phyloP scores from a whole-genome alignment of 2,888 invertebrate species.

The Panzeria rudis region DNA sequence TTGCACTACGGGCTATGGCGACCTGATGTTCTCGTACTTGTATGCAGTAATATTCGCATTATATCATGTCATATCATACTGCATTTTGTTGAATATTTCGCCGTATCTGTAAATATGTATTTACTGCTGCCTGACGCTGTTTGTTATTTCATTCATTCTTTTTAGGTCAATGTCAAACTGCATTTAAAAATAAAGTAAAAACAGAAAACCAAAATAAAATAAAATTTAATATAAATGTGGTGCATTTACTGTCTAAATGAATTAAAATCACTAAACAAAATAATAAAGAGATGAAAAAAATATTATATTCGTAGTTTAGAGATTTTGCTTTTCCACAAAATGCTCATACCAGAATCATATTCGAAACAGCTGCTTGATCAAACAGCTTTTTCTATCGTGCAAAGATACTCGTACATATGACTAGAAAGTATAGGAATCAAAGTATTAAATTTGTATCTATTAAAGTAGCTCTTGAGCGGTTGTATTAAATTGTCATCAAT shows the following conservation, averaged over 20 bases:
- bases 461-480: neutral
- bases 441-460: neutral
- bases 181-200: conserved; percentile 58
- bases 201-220: conserved; percentile 9
- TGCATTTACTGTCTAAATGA: conserved; percentile 64
- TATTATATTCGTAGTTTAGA: conserved; percentile 25
- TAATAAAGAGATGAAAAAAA: conserved; percentile 12
- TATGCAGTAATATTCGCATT: conserved; percentile 18
- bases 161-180: conserved; percentile 71
- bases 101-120: neutral
- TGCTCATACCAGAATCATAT: neutral
- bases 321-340: conserved; percentile 25
- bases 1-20: conserved; percentile 15
- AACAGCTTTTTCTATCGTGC: conserved; percentile 10
- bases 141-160: conserved; percentile 63
- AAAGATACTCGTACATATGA: neutral
- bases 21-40: conserved; percentile 15
- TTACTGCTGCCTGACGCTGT: conserved; percentile 27
- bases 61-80: conserved; percentile 15
- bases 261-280: conserved; percentile 60
- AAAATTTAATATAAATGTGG: conserved; percentile 21
- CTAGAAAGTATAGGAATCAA: no score
- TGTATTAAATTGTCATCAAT: neutral
- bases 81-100: conserved; percentile 24
- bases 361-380: neutral